Evolutionary conservation across 1,140 invertebrate genomes (phyloP).

Genomic region (Olivierus martensii): DNA sequence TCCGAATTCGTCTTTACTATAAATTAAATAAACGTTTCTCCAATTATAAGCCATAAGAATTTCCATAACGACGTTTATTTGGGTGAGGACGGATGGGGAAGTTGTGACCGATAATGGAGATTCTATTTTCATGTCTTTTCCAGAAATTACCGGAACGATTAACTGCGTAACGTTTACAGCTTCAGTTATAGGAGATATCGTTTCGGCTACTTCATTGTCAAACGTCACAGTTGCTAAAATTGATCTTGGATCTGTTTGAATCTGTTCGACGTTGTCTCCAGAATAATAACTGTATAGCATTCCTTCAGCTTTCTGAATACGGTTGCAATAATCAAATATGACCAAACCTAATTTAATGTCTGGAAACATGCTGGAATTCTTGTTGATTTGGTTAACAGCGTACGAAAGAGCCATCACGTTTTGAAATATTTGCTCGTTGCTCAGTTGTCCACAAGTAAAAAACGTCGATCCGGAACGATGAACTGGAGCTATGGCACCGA

Average conservation of each 20-base stretch:
- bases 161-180: slow-evolving; percentile 7
- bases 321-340: slow-evolving; percentile 25
- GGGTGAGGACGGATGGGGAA: slow-evolving; percentile 7
- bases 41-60: slow-evolving; percentile 11
- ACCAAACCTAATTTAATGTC: slow-evolving; percentile 24
- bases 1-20: slow-evolving; percentile 13
- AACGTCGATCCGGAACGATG: slow-evolving; percentile 21
- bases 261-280: slow-evolving; percentile 17
- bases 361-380: slow-evolving; percentile 17
- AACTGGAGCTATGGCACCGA: slow-evolving; percentile 21
- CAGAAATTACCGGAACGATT: neutral
- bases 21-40: slow-evolving; percentile 13
- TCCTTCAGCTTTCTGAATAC: slow-evolving; percentile 21
- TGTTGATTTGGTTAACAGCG: slow-evolving; percentile 23
- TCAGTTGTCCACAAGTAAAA: slow-evolving; percentile 22
- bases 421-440: slow-evolving; percentile 20
- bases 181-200: slow-evolving; percentile 9
- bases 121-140: neutral
- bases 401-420: slow-evolving; percentile 22
- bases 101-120: neutral
- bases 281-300: slow-evolving; percentile 28
- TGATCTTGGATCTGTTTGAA: slow-evolving; percentile 1
- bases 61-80: slow-evolving; percentile 8
- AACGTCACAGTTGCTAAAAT: slow-evolving; percentile 12
- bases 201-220: slow-evolving; percentile 4